phyloP scores from a whole-genome alignment of 2,888 invertebrate species.

The Furcula furcula region DNA sequence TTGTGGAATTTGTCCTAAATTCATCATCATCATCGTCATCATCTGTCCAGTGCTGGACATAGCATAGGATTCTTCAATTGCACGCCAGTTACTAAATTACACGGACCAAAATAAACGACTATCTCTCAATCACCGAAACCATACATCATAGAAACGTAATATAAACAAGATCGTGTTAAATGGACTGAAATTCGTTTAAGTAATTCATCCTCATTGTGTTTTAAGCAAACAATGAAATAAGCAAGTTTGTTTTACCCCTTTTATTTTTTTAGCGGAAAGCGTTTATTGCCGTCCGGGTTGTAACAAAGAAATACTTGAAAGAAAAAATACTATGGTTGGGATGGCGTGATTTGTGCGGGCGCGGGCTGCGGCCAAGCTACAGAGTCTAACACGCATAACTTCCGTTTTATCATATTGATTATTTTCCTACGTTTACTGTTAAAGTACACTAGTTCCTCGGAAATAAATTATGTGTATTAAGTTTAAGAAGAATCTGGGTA shows the following conservation, averaged over 20 bases:
- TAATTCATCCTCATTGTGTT: background rate
- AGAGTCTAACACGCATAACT: conserved; percentile 17
- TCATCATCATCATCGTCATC: too few relatives aligned
- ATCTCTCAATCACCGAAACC: too few relatives aligned
- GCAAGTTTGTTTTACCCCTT: conserved; percentile 9
- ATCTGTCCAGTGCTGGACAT: too few relatives aligned
- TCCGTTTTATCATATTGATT: conserved; percentile 32
- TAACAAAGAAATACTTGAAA: conserved; percentile 12
- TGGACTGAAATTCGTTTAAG: too few relatives aligned
- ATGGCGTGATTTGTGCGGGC: conserved; percentile 21
- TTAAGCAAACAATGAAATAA: conserved; percentile 14
- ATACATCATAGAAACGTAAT: too few relatives aligned
- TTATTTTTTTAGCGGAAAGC: conserved; percentile 10
- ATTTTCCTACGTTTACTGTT: conserved; percentile 24
- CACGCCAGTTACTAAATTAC: too few relatives aligned
- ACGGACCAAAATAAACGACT: too few relatives aligned
- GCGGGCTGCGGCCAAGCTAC: background rate
- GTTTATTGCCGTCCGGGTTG: conserved; percentile 5
- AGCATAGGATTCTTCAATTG: too few relatives aligned
- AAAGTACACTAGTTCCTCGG: conserved; percentile 18
- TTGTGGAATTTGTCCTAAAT: too few relatives aligned
- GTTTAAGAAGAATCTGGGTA: conserved; percentile 31
- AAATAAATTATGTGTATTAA: conserved; percentile 25
- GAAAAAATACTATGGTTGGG: conserved; percentile 13
- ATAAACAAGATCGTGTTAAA: background rate